A percentile compares a stretch with the other conserved stretches of the same genome.
Evolutionary conservation across 2,888 invertebrate genomes (phyloP).

Genomic region (Acanthopleura granulata): DNA sequence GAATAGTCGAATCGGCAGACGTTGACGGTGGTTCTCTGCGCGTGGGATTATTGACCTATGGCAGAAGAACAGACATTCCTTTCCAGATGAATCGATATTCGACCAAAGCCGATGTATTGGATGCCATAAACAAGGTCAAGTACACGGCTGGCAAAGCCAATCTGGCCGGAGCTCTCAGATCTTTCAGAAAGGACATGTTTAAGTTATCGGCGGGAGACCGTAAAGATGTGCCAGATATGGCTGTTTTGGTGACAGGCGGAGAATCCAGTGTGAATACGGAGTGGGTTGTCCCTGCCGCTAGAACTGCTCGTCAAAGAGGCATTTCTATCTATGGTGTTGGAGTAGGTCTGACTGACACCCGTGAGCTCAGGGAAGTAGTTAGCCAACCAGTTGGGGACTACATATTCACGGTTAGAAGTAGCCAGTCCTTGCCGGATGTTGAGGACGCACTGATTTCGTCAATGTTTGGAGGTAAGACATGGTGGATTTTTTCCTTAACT

Average conservation of each 20-base stretch:
- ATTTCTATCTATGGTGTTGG: constrained; percentile 20
- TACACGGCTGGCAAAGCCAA: constrained; percentile 29
- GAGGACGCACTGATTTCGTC: not conserved
- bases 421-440: not conserved
- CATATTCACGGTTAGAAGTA: not conserved
- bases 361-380: not conserved
- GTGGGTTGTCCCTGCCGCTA: constrained; percentile 26
- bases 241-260: constrained; percentile 34
- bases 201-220: constrained; percentile 29
- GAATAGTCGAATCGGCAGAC: constrained; percentile 21
- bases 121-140: constrained; percentile 29
- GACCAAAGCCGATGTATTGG: constrained; percentile 25
- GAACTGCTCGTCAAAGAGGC: constrained; percentile 25
- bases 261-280: constrained; percentile 30
- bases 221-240: constrained; percentile 28
- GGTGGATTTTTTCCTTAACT: too few species aligned
- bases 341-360: not conserved
- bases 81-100: constrained; percentile 34
- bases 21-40: not conserved
- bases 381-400: not conserved
- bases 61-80: constrained; percentile 25
- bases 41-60: constrained; percentile 26
- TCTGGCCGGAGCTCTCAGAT: constrained; percentile 31
- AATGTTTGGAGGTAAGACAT: not conserved
- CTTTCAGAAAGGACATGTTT: constrained; percentile 29